A percentile compares a stretch with the other conserved stretches of the same genome.
These are phyloP conservation scores for Anthonomus grandis DNA, from an alignment of 1,140 invertebrate genomes.

Conservation along the genomic window DNA sequence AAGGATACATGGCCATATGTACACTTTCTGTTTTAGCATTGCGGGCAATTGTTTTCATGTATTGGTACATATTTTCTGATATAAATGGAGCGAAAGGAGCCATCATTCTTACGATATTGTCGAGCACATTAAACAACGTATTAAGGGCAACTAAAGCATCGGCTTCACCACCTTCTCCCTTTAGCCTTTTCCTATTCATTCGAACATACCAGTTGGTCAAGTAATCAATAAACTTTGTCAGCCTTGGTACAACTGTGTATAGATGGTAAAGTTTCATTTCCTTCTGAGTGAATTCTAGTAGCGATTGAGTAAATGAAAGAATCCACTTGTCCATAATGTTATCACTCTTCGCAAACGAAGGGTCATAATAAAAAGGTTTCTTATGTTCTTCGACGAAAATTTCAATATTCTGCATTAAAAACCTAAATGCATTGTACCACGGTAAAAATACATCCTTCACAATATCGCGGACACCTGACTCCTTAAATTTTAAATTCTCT, in stretches of 20 bases:
- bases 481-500: constrained; percentile 95
- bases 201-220: constrained; percentile 97
- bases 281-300: constrained; percentile 81
- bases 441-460: constrained; percentile 98
- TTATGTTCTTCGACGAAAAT: constrained; percentile 72
- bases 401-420: constrained; percentile 90
- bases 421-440: constrained; percentile 98
- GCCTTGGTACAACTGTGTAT: constrained; percentile 90
- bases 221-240: constrained; percentile 96
- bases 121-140: constrained; percentile 85
- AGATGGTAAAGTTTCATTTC: constrained; percentile 95
- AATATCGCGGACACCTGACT: constrained; percentile 91
- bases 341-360: constrained; percentile 52
- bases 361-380: constrained; percentile 61
- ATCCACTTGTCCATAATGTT: constrained; percentile 99
- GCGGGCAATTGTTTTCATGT: constrained; percentile 65
- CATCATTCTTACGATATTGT: constrained; percentile 88
- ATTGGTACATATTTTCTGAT: constrained; percentile 94
- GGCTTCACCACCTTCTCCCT: constrained; percentile 73
- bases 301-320: constrained; percentile 90
- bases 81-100: constrained; percentile 97
- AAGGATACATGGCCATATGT: constrained; percentile 87
- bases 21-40: constrained; percentile 62
- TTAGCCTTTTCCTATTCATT: constrained; percentile 91
- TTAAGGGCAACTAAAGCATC: constrained; percentile 84